These are phyloP conservation scores for Cebidichthys violaceus DNA, from an alignment of 2,113 vertebrate genomes.

Conservation along the genomic window DNA sequence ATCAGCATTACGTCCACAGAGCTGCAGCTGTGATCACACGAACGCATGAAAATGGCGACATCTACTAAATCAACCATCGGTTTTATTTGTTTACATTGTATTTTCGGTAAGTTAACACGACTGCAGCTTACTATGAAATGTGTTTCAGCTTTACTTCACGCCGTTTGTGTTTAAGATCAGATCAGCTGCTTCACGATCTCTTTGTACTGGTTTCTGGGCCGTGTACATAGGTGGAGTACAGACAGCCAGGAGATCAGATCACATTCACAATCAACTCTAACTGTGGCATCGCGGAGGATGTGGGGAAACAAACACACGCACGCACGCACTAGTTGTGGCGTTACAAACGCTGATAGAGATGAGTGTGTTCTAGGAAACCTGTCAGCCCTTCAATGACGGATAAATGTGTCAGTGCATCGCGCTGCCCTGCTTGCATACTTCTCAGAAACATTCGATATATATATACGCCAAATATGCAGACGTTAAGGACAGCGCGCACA, in stretches of 20 bases:
- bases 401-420: slow-evolving; percentile 72
- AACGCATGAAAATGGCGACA: not conserved
- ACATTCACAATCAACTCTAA: slow-evolving; percentile 67
- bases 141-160: not conserved
- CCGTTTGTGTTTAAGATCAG: not conserved
- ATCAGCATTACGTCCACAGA: not conserved
- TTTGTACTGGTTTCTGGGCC: slow-evolving; percentile 17
- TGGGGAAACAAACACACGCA: slow-evolving; percentile 49
- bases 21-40: slow-evolving; percentile 22
- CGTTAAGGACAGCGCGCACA: slow-evolving; percentile 33
- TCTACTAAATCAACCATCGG: not conserved
- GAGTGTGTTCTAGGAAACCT: slow-evolving; percentile 77
- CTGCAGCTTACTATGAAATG: not conserved
- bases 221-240: slow-evolving; percentile 12
- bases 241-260: slow-evolving; percentile 60
- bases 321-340: slow-evolving; percentile 35
- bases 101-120: not conserved
- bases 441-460: slow-evolving; percentile 78
- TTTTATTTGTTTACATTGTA: not conserved
- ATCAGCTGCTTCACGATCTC: not conserved
- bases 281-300: slow-evolving; percentile 74
- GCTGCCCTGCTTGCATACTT: slow-evolving; percentile 68
- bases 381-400: slow-evolving; percentile 62
- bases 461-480: slow-evolving; percentile 52
- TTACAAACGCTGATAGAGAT: slow-evolving; percentile 69